phyloP scores from a whole-genome alignment of 2,888 invertebrate genomes.

The Loripinus fragilis region DNA sequence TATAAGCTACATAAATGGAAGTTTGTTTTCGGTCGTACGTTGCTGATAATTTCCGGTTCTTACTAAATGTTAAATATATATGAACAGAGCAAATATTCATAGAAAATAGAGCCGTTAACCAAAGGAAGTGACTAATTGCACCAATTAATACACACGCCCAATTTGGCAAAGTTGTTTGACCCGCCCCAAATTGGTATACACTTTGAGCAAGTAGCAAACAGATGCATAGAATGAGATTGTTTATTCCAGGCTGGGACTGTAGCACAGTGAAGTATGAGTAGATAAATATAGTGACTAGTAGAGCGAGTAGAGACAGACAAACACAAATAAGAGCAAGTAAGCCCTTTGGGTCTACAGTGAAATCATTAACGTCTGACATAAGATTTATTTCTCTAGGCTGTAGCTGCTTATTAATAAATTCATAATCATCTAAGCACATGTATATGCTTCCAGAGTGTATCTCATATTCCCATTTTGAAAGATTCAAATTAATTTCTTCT shows the following conservation, averaged over 20 bases:
- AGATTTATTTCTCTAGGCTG: no score
- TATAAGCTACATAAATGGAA: not conserved
- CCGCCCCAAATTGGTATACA: not conserved
- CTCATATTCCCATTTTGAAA: no score
- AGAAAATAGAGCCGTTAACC: not conserved
- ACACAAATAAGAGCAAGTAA: not conserved
- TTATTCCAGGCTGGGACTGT: not conserved
- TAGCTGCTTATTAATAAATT: no score
- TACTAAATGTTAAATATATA: not conserved
- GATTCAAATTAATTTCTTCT: no score
- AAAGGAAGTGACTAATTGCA: not conserved
- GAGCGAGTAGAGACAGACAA: not conserved
- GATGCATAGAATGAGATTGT: not conserved
- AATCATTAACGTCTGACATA: no score
- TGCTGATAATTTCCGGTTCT: not conserved
- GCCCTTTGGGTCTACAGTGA: not conserved
- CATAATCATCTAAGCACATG: no score
- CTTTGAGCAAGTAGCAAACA: not conserved
- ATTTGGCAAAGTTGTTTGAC: not conserved
- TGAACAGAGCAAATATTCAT: not conserved
- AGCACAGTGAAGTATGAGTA: not conserved
- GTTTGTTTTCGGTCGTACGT: not conserved
- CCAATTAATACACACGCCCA: not conserved
- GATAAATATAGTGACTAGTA: not conserved
- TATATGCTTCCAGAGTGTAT: no score